These are phyloP conservation scores for Ranitomeya imitator DNA, from an alignment of 2,113 vertebrate genomes.

Conservation along the genomic window DNA sequence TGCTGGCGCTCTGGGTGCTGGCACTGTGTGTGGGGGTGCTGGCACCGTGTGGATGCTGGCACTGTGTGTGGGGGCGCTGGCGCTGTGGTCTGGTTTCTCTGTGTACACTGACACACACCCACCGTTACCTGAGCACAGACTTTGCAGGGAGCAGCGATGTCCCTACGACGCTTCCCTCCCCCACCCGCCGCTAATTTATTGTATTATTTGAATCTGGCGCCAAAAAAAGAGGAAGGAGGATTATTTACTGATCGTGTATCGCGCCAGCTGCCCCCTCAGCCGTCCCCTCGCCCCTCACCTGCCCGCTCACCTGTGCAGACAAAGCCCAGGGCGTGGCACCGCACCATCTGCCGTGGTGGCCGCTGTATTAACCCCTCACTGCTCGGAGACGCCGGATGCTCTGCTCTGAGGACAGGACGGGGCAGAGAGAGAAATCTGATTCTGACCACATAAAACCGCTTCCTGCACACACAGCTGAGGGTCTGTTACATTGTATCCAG, in stretches of 20 bases:
- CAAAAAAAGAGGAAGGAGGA: conserved; percentile 1
- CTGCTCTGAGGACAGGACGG: background rate
- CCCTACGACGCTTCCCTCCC: too few relatives aligned
- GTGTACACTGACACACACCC: too few relatives aligned
- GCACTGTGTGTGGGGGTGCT: too few relatives aligned
- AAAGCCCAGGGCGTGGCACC: conserved; percentile 38
- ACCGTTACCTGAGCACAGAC: too few relatives aligned
- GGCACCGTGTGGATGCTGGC: too few relatives aligned
- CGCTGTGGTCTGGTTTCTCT: too few relatives aligned
- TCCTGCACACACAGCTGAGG: too few relatives aligned
- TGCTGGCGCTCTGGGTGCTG: too few relatives aligned
- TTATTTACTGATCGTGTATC: conserved; percentile 39
- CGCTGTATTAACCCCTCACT: background rate
- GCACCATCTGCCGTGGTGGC: conserved; percentile 21
- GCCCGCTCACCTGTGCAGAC: conserved; percentile 46
- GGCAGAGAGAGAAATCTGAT: background rate
- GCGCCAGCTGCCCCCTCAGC: conserved; percentile 3
- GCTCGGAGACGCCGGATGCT: background rate
- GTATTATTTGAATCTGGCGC: conserved; percentile 50
- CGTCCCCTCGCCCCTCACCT: conserved; percentile 12
- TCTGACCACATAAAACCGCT: too few relatives aligned
- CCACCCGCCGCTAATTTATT: background rate
- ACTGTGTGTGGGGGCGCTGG: too few relatives aligned
- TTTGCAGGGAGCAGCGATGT: too few relatives aligned
- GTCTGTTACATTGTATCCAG: too few relatives aligned